Base-by-base conservation (phyloP, 2,113 vertebrate species). In the Megaceryle maxima region DNA sequence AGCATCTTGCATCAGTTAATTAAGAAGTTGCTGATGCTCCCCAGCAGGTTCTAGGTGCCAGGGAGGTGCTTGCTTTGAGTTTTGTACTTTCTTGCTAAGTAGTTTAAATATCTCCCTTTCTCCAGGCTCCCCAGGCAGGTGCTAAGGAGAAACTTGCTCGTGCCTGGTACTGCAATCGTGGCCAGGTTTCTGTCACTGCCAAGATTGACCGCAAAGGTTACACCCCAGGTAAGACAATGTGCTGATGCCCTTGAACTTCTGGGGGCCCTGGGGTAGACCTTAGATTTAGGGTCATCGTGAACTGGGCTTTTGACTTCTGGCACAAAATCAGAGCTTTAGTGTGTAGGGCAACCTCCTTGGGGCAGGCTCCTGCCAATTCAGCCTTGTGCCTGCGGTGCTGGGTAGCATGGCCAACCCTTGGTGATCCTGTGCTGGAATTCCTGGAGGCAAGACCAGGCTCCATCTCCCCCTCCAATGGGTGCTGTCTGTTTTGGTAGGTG, bases 131-230 rank as follows among this genome's bases (percentile, higher is more conserved):
- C 16, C 99, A 99, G 91, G 99, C 99, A 0, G 99, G 99, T 57
- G 98, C 98, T 4, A 99, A 98, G 91, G 99, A 99, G 88, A 99
- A 99, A 88, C 97, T 99, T n/a, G 99, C 99, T 3, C 98, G 99
- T 19, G 97, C 98, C 3, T 99, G 99, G 99, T 99, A 99, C 96
- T 98, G 98, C 87, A 99, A 98, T 91, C 98, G 98, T 4, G 99
- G 99, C 29, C 99, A 99, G 29, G 99, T 99, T 64, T 99, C 98
- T 3, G 97, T 99, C 9, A 99, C 98, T 0, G 99, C 99, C 86
- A 99, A 99, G 97, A 99, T 99, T 1, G 98, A 99, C 94, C 98
- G 99, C 51, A 99, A 99, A 95, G 99, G 99, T 73, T 99, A 99
- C 97, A 99, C 99, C 3, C 99, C 99, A 97, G 99, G 99, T 99